Evolutionary conservation across 2,888 invertebrate genomes (phyloP), one percentile per base, ranked within the genome.

Genomic region (Alentia gelatinosa): DNA sequence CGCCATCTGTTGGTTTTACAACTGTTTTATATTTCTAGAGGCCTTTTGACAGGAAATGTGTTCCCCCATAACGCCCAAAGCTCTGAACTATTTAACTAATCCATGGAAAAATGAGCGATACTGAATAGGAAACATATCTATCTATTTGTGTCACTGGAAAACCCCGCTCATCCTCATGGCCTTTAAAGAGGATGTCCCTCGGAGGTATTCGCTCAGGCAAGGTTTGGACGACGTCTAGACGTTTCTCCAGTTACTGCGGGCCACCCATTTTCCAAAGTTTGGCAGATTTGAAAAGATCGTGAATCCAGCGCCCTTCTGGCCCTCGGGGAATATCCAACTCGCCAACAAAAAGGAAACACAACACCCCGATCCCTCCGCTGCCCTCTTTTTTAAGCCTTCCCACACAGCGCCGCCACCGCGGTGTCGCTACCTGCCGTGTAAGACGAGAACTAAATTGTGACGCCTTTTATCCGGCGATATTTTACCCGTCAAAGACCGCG

Each of bases 391-490:
- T 68, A 9, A 56, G n/a, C 79, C 39, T 37, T 12, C 39, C 79
- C 26, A 5, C 63, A 63, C 26, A 5, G 15, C 63, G 63, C 63
- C 26, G n/a, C 79, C 79, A 39, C 39, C 35, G 37, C n/a, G 79
- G 79, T 79, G 79, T 79, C 79, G 79, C 37, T 79, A 35, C 79
- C 79, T 79, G 26, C 37, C 79, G 37, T 12, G 79, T 37, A 79
- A 79, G 37, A 23, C 39, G 79, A 79, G 79, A 79, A 79, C 79
- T 79, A 79, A 79, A 79, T 79, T 79, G 79, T 79, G 39, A 79
- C 79, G 37, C 79, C 79, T 39, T 79, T 79, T 79, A 35, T 37
- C 79, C 79, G 39, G 37, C 39, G 79, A 79, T 79, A 79, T 79
- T 79, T 79, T 79, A 39, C 79, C 79, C 79, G 39, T 79, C 79